A percentile compares a stretch with the other conserved stretches of the same genome.
These are phyloP conservation scores for Spodoptera littoralis DNA, from an alignment of 2,888 invertebrate species.

Conservation along the genomic window DNA sequence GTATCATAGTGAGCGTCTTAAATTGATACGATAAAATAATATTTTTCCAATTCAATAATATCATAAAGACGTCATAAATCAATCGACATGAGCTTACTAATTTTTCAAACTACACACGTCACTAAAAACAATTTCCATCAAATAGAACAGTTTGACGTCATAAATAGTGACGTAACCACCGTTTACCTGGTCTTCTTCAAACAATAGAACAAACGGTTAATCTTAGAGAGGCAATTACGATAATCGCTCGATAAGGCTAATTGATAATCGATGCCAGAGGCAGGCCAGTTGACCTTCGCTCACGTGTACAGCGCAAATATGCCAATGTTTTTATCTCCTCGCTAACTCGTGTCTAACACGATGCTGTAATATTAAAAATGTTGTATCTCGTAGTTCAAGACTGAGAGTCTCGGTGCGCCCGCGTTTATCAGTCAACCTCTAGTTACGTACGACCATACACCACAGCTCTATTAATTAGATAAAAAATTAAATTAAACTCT, in stretches of 20 bases:
- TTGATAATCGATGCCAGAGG: slow-evolving; percentile 45
- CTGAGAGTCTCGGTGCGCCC: slow-evolving; percentile 67
- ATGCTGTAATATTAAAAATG: slow-evolving; percentile 58
- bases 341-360: slow-evolving; percentile 57
- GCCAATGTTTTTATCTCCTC: slow-evolving; percentile 60
- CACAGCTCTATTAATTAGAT: slow-evolving; percentile 51
- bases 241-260: slow-evolving; percentile 50
- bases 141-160: slow-evolving; percentile 42
- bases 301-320: slow-evolving; percentile 53
- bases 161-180: slow-evolving; percentile 28
- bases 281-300: slow-evolving; percentile 48
- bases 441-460: slow-evolving; percentile 55
- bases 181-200: slow-evolving; percentile 34
- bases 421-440: slow-evolving; percentile 81
- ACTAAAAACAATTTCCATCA: slow-evolving; percentile 4
- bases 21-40: too few relatives aligned
- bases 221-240: slow-evolving; percentile 43
- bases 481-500: slow-evolving; percentile 41
- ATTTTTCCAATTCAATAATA: too few relatives aligned
- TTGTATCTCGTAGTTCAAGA: slow-evolving; percentile 60
- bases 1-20: too few relatives aligned
- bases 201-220: slow-evolving; percentile 48
- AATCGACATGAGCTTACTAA: neutral
- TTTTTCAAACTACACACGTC: slow-evolving; percentile 1
- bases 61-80: too few relatives aligned